These are phyloP conservation scores for Reticulitermes lucifugus DNA, from an alignment of 2,888 invertebrate species.

Conservation along the genomic window DNA sequence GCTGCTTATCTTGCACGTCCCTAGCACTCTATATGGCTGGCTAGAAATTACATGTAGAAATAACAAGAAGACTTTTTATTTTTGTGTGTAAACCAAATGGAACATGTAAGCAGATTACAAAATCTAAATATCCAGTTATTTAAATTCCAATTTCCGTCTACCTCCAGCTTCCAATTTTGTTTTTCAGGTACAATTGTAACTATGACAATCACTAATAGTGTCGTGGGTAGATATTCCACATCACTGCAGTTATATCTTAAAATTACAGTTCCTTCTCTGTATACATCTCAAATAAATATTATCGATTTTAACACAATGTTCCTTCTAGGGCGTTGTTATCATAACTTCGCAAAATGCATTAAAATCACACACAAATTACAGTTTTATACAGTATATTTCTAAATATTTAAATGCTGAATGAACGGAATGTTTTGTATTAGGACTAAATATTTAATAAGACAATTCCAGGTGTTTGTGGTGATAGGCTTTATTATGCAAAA, in stretches of 20 bases:
- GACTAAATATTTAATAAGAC: too few species aligned
- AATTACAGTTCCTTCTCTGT: too few species aligned
- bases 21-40: not conserved
- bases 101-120: not conserved
- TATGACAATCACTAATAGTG: constrained; percentile 4
- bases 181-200: not conserved
- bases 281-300: too few species aligned
- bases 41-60: not conserved
- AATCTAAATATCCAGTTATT: not conserved
- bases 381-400: too few species aligned
- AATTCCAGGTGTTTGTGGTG: too few species aligned
- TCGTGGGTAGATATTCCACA: not conserved
- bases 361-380: too few species aligned
- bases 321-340: too few species aligned
- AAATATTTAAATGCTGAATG: too few species aligned
- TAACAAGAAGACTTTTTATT: not conserved
- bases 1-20: not conserved
- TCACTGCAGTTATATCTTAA: not conserved
- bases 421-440: too few species aligned
- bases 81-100: not conserved
- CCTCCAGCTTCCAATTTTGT: not conserved
- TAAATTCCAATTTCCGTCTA: not conserved
- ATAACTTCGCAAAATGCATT: too few species aligned
- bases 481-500: too few species aligned
- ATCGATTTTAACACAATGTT: too few species aligned